phyloP scores from a whole-genome alignment of 2,888 invertebrate genomes.

The Maniola hyperantus region DNA sequence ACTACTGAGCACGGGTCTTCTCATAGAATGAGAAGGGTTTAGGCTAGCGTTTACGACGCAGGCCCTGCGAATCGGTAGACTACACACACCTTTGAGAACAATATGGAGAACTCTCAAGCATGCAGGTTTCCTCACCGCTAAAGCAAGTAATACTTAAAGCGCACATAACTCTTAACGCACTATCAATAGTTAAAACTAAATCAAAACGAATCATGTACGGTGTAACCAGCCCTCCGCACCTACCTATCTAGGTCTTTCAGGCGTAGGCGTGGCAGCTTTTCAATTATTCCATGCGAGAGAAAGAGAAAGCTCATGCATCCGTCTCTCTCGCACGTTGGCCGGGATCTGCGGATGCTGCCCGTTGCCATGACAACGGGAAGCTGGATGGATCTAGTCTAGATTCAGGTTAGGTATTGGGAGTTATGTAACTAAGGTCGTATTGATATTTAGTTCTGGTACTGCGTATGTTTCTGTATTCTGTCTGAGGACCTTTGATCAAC shows the following conservation, averaged over 20 bases:
- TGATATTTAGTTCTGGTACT: constrained; percentile 13
- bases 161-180: no score
- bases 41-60: no score
- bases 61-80: no score
- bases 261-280: constrained; percentile 33
- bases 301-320: constrained; percentile 11
- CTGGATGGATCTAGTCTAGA: constrained; percentile 35
- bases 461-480: not conserved
- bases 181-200: not conserved
- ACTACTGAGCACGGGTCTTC: no score
- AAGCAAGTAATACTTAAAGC: no score
- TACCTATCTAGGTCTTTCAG: constrained; percentile 35
- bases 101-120: no score
- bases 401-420: constrained; percentile 10
- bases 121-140: no score
- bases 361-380: constrained; percentile 51
- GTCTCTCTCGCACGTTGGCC: constrained; percentile 29
- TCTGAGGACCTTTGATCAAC: no score
- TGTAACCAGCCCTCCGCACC: constrained; percentile 21
- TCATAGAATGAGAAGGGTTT: no score
- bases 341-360: constrained; percentile 34
- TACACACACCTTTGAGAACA: no score
- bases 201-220: constrained; percentile 14
- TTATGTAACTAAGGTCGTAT: constrained; percentile 20
- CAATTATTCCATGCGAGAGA: constrained; percentile 31